Conservation (phyloP, 2,113 vertebrate genomes). For the Muntiacus reevesi region DNA sequence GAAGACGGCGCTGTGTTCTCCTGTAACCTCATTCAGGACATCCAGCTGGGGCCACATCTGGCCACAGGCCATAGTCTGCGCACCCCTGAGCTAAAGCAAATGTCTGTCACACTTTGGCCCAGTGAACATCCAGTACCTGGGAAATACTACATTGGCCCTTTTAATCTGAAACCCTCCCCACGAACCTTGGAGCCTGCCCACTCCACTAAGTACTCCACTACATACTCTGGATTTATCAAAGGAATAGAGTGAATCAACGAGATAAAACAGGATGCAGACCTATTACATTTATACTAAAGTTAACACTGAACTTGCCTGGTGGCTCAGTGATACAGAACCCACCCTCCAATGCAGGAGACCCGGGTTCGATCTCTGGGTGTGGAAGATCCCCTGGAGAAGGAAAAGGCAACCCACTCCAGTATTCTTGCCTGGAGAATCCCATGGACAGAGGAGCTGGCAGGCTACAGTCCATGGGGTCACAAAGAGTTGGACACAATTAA, state of each 20-base stretch:
- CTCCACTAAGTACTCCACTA: neutral
- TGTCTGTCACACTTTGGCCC: neutral
- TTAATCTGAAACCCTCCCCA: neutral
- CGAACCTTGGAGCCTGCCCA: neutral
- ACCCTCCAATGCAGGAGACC: neutral
- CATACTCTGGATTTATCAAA: neutral
- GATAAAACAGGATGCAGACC: neutral
- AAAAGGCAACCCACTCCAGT: neutral
- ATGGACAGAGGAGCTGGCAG: neutral
- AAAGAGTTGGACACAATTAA: neutral
- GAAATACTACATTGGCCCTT: neutral
- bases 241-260: neutral
- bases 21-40: neutral
- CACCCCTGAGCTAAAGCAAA: neutral
- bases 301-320: neutral
- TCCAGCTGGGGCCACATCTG: neutral
- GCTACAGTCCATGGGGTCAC: neutral
- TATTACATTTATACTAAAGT: neutral
- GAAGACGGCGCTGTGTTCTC: neutral
- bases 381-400: neutral
- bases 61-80: neutral
- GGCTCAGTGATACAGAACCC: neutral
- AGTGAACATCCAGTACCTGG: neutral
- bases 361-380: fast-evolving
- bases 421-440: neutral